phyloP scores from a whole-genome alignment of 1,140 invertebrate genomes.

The Bathynomus jamesi region DNA sequence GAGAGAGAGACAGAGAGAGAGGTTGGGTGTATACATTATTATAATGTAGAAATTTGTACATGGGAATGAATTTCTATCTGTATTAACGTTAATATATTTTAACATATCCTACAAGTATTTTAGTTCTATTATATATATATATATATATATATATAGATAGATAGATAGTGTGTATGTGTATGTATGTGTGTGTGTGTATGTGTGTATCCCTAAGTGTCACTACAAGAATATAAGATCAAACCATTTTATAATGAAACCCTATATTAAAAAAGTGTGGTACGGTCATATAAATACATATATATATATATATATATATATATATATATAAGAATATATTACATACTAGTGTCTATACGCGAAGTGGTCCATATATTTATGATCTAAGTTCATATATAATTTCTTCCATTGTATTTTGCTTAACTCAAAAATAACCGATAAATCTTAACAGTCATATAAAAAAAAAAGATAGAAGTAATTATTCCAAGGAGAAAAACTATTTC shows the following conservation, averaged over 20 bases:
- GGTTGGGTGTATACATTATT: too few relatives aligned
- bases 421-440: too few relatives aligned
- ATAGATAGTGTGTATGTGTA: background rate
- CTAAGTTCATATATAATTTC: background rate
- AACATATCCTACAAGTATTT: background rate
- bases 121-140: background rate
- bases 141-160: background rate
- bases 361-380: background rate
- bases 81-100: background rate
- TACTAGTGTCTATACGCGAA: background rate
- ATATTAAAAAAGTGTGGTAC: too few relatives aligned
- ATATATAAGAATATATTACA: background rate
- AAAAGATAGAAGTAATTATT: background rate
- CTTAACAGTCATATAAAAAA: too few relatives aligned
- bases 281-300: background rate
- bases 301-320: background rate
- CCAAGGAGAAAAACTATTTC: background rate
- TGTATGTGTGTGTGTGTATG: slow-evolving; percentile 8
- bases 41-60: background rate
- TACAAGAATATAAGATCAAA: background rate
- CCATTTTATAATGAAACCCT: too few relatives aligned
- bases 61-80: background rate
- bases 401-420: too few relatives aligned
- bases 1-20: too few relatives aligned
- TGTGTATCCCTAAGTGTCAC: background rate